Percentiles rank a stretch among this genome's conserved stretches.
phyloP scores from a whole-genome alignment of 2,113 vertebrate genomes.

The Archocentrus centrarchus region DNA sequence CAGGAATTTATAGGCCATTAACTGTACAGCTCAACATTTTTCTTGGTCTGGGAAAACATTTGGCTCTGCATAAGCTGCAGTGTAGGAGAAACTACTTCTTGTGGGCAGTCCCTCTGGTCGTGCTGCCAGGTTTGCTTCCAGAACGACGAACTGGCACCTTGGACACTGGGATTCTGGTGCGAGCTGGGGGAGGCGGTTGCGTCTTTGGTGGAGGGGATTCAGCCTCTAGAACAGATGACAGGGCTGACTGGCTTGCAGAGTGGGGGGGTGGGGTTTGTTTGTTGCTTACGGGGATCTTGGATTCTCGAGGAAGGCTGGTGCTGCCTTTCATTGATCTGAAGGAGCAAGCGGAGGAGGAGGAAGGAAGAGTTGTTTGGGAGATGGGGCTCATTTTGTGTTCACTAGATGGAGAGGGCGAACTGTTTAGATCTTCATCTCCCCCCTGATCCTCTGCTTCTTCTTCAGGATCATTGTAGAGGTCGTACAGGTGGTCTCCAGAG shows the following conservation, averaged over 20 bases:
- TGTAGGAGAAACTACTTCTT: conserved; percentile 86
- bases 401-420: conserved; percentile 79
- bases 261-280: conserved; percentile 86
- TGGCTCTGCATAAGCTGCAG: conserved; percentile 57
- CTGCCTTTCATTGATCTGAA: conserved; percentile 90
- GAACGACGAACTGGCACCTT: conserved; percentile 94
- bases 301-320: conserved; percentile 89
- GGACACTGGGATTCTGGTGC: conserved; percentile 96
- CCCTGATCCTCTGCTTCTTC: conserved; percentile 64
- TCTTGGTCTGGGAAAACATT: conserved; percentile 58
- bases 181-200: conserved; percentile 85
- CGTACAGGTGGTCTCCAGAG: conserved; percentile 91
- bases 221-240: conserved; percentile 81
- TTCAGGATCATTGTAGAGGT: conserved; percentile 87
- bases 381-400: conserved; percentile 85
- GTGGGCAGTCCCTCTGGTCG: conserved; percentile 80
- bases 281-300: conserved; percentile 90
- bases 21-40: conserved; percentile 69
- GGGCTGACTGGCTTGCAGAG: conserved; percentile 85
- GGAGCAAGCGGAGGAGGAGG: conserved; percentile 74
- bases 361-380: conserved; percentile 74
- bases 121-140: conserved; percentile 85
- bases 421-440: conserved; percentile 77
- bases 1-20: conserved; percentile 62
- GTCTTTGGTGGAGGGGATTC: conserved; percentile 83